Evolutionary conservation across 2,888 invertebrate genomes (phyloP).

Genomic region (Luperina testacea): DNA sequence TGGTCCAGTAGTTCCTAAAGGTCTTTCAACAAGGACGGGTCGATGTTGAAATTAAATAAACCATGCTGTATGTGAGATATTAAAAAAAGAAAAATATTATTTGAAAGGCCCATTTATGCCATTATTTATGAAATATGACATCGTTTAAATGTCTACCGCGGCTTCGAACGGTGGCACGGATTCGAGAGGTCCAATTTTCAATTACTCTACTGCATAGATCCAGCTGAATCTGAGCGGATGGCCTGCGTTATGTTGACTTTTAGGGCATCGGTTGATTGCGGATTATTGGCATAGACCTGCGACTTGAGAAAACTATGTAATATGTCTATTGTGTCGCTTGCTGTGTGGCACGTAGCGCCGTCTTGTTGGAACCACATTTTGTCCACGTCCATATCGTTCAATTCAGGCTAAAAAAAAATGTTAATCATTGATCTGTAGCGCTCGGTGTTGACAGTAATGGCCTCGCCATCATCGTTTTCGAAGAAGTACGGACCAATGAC

Average conservation of each 20-base stretch:
- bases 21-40: too few relatives aligned
- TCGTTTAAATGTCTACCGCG: too few relatives aligned
- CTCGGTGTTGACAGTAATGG: background rate
- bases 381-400: background rate
- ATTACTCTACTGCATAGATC: too few relatives aligned
- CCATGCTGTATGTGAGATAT: too few relatives aligned
- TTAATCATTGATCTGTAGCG: background rate
- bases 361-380: background rate
- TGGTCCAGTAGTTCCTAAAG: too few relatives aligned
- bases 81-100: too few relatives aligned
- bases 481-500: conserved; percentile 4
- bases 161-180: too few relatives aligned
- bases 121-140: too few relatives aligned
- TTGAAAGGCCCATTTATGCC: too few relatives aligned
- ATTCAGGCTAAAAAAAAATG: background rate
- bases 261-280: background rate
- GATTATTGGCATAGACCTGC: background rate
- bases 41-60: too few relatives aligned
- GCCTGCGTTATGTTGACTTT: background rate
- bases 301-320: background rate
- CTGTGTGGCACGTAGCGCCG: background rate
- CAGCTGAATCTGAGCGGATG: too few relatives aligned
- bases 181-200: too few relatives aligned
- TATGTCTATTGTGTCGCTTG: background rate
- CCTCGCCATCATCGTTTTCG: background rate